Evolutionary conservation across 2,888 invertebrate species (phyloP), one percentile per base, ranked within the genome.

Genomic region (Callinectes sapidus): DNA sequence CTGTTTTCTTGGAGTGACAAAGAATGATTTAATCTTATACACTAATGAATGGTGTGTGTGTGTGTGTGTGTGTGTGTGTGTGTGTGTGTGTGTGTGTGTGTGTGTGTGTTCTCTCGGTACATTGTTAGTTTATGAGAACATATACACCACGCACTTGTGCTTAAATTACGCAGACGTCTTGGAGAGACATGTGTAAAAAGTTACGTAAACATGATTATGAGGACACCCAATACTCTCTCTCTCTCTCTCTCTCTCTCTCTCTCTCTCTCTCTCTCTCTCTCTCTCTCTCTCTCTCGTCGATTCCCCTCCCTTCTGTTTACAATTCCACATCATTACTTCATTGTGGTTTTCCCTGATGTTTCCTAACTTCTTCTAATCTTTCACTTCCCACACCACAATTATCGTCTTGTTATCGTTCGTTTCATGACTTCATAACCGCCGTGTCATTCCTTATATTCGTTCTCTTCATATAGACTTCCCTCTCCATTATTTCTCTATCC

Each of bases 241-340:
- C 48, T 87, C 87, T 87, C 48, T 48, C 48, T 87, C 87, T 87
- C 48, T 48, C 48, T 87, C 87, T 87, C 86, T 86, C 86, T 86
- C 86, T 86, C 86, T 86, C 86, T 86, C 86, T 86, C 86, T 86
- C 86, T 86, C 86, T 86, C 86, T 86, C 86, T 86, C 39, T 54
- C 42, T 42, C 32, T 87, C n/a, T 28, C 1, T 13, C 8, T 87
- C 28, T 54, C 28, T 48, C 87, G 6, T 13, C n/a, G 5, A 28
- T 54, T 8, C 18, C 35, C 48, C 87, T 54, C 48, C 18, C n/a
- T 87, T 28, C 14, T 87, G 28, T 48, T 14, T 28, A 48, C n/a
- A 13, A 10, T 13, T 42, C 86, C 23, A 1, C 0, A 8, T 42
- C n/a, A 16, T 42, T 18, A 0, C 10, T 48, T 42, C 48, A 28